These are phyloP conservation scores for Palythoa caribaeorum DNA, from an alignment of 92 coral and sea anemone species.

Conservation along the genomic window DNA sequence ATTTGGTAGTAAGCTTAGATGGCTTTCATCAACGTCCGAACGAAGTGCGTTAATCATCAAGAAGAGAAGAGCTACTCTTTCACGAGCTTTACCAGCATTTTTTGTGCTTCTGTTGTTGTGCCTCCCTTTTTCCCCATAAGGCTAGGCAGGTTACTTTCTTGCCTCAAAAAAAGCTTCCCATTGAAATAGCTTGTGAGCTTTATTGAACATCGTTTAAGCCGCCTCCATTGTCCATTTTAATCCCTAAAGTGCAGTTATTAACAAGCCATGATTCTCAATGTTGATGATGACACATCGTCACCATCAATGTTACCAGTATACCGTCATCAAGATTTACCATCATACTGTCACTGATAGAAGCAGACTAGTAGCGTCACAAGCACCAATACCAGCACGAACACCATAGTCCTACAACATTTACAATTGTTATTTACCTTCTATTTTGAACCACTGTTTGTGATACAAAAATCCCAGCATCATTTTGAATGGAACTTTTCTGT, in stretches of 20 bases:
- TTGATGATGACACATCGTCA: background rate
- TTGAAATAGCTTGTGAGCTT: conserved; percentile 1
- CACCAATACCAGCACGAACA: no score
- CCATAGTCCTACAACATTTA: no score
- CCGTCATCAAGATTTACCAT: no score
- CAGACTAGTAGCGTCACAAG: no score
- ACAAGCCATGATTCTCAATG: background rate
- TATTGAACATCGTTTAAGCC: conserved; percentile 1
- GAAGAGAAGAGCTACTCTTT: conserved; percentile 2
- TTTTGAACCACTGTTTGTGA: no score
- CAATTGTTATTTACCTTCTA: no score
- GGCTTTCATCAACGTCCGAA: background rate
- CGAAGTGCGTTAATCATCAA: background rate
- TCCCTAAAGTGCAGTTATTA: no score
- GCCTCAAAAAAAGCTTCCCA: background rate
- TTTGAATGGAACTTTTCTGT: no score
- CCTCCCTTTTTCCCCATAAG: conserved; percentile 50
- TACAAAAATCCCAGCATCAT: no score
- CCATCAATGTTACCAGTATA: no score
- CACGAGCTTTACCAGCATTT: conserved; percentile 18
- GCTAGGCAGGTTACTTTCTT: conserved; percentile 1
- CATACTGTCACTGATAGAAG: no score
- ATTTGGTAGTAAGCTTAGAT: conserved; percentile 6
- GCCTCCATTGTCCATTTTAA: no score
- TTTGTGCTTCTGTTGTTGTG: conserved; percentile 45